phyloP scores from a whole-genome alignment of 2,888 invertebrate genomes.

The Orgyia antiqua region DNA sequence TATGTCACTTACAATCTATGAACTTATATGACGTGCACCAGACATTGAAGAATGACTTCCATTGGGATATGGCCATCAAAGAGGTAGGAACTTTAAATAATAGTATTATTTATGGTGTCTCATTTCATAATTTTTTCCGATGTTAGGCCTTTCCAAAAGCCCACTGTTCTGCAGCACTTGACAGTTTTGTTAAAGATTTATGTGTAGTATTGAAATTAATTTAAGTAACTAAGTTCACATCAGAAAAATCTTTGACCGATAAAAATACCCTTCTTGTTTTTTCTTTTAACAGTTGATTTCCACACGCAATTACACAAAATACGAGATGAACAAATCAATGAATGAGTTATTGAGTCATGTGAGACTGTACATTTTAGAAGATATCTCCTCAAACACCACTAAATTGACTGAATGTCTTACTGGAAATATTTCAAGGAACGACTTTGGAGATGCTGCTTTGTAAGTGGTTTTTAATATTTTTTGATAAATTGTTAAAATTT shows the following conservation, averaged over 20 bases:
- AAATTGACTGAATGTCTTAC: constrained; percentile 52
- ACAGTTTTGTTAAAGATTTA: too few species aligned
- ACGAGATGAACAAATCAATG: constrained; percentile 66
- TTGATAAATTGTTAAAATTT: too few species aligned
- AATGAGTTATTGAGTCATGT: constrained; percentile 56
- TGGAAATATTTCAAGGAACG: constrained; percentile 44
- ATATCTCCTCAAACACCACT: constrained; percentile 37
- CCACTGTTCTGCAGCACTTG: neutral
- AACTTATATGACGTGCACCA: constrained; percentile 51
- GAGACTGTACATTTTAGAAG: constrained; percentile 53
- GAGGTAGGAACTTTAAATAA: constrained; percentile 69
- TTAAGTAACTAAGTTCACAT: too few species aligned
- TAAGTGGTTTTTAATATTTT: constrained; percentile 41
- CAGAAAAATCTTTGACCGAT: too few species aligned
- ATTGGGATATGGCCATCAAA: constrained; percentile 76
- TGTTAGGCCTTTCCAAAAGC: too few species aligned
- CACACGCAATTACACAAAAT: constrained; percentile 67
- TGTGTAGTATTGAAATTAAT: too few species aligned
- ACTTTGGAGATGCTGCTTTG: constrained; percentile 56
- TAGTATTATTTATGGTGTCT: too few species aligned
- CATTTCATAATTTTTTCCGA: too few species aligned
- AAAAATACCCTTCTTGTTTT: too few species aligned
- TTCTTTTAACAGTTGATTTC: constrained; percentile 52
- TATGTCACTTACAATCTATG: constrained; percentile 66
- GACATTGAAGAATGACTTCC: constrained; percentile 65